A percentile compares a stretch with the other conserved stretches of the same genome.
These are phyloP conservation scores for Campopleginae sp. DNA, from an alignment of 2,888 invertebrate genomes.

Conservation along the genomic window DNA sequence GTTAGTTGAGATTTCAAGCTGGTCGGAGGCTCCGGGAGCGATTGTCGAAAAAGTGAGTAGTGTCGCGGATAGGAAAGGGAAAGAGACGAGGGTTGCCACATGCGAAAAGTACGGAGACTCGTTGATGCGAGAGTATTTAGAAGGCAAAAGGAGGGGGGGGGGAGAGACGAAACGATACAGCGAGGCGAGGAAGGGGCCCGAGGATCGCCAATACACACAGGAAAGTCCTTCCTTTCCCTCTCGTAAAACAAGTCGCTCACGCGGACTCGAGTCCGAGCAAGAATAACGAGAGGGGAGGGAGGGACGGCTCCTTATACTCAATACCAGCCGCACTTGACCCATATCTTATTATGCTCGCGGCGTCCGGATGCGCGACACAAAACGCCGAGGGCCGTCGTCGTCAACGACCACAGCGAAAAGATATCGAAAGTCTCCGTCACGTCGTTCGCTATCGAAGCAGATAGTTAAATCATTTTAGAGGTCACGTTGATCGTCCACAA, in stretches of 20 bases:
- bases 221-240: constrained; percentile 65
- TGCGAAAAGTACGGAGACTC: background rate
- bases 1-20: background rate
- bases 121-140: background rate
- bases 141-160: background rate
- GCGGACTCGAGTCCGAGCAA: background rate
- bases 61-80: background rate
- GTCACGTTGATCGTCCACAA: constrained; percentile 27
- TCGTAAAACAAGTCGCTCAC: constrained; percentile 52
- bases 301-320: constrained; percentile 76
- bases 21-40: background rate
- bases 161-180: constrained; percentile 6
- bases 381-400: constrained; percentile 42
- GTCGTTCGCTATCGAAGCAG: constrained; percentile 21
- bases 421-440: constrained; percentile 55
- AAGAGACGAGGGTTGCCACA: background rate
- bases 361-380: constrained; percentile 81
- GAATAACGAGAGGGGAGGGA: constrained; percentile 34
- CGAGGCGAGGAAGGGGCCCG: constrained; percentile 11
- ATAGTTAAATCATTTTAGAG: constrained; percentile 28
- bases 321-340: constrained; percentile 83
- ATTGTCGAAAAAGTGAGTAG: constrained; percentile 13
- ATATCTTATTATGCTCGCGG: constrained; percentile 83
- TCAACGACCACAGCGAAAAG: constrained; percentile 43
- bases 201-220: constrained; percentile 50